Base-by-base conservation (phyloP, 2,888 invertebrate species). In the Melanchra persicariae region DNA sequence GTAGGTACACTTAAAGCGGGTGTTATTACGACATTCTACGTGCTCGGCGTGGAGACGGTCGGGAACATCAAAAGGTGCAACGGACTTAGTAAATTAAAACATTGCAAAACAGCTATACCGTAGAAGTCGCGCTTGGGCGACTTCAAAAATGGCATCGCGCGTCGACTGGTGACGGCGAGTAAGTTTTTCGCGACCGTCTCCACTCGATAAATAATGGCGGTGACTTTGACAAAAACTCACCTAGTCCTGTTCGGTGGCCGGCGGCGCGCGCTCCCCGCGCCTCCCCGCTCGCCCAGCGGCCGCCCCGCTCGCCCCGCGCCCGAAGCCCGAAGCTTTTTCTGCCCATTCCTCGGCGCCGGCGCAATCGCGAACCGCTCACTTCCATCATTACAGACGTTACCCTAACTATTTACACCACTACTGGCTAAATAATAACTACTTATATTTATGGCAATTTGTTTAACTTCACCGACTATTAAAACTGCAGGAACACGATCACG, bases 381-480 rank as follows among this genome's bases (percentile, higher is more conserved):
- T 93, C 91, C 91, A 94, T 89, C 87, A 90, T 88, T 87, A 87
- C 88, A 88, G 85, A 91, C 88, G 87, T 93, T 91, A 92, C 89
- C 91, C 93, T 94, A 94, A 94, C 93, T 96, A 96, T 96, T 93
- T 95, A 96, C 96, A 96, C 93, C 82, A 90, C 94, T 95, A 95
- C 91, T 89, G 85, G 86, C 95, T 95, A 95, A 92, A 93, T 94
- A 94, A 94, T 93, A 93, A 91, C 95, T 95, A 95, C 95, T 96
- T 96, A 96, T 93, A 95, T 93, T 95, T 96, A 96, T 96, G 96
- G 96, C 96, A 96, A 95, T 96, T 95, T 95, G 95, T 95, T 95
- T 94, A 94, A 96, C 94, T 95, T 95, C 94, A 95, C 93, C 95
- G 94, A 95, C 95, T 95, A 93, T 94, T 94, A 92, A 92, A 95